Percentiles rank a stretch among this genome's conserved stretches.
Conservation (phyloP, 2,888 invertebrate species). For the Ceriagrion tenellum region DNA sequence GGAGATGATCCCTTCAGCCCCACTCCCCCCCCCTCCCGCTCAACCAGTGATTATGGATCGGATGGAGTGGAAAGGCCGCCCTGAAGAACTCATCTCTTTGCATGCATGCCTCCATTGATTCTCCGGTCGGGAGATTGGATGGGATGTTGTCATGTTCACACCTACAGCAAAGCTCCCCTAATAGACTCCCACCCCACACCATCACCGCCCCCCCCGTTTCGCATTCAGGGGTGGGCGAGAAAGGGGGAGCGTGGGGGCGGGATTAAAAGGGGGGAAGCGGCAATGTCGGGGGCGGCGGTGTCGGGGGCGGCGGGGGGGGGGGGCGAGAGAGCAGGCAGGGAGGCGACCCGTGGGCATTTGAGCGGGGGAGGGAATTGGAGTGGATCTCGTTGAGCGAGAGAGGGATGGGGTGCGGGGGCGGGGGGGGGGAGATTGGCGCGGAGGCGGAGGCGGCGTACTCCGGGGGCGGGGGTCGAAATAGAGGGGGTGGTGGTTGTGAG, state of each 20-base stretch:
- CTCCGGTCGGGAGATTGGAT: slow-evolving; percentile 57
- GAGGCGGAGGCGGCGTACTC: neutral
- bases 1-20: neutral
- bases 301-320: neutral
- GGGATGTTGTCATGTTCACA: slow-evolving; percentile 66
- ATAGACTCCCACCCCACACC: neutral
- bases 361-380: slow-evolving; percentile 11
- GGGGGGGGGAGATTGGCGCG: neutral
- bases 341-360: slow-evolving; percentile 8
- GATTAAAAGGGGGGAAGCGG: neutral
- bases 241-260: neutral
- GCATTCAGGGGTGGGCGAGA: neutral
- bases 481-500: no score
- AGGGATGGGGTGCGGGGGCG: neutral
- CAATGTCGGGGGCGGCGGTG: neutral
- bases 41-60: slow-evolving; percentile 58
- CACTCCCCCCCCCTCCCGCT: neutral
- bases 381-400: neutral
- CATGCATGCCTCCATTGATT: slow-evolving; percentile 48
- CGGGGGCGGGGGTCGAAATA: no score
- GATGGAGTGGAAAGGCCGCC: slow-evolving; percentile 45
- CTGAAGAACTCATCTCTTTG: slow-evolving; percentile 51
- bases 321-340: neutral
- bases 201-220: neutral
- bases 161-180: slow-evolving; percentile 60